Conservation (phyloP, 2,797 vertebrate species). For the Myripristis jacobus region DNA sequence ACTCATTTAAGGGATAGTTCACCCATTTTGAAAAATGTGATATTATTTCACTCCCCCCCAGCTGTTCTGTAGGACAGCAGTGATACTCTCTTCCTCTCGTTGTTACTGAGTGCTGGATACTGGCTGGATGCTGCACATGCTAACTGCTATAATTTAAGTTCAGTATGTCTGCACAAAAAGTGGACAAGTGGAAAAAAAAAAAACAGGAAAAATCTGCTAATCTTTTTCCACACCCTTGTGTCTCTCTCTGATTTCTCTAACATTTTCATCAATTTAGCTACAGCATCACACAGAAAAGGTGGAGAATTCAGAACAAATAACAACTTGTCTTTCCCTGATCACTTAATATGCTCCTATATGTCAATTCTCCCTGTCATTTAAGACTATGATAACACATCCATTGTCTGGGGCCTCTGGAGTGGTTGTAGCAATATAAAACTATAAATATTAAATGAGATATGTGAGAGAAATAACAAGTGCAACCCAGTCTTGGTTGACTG, state of each 20-base stretch:
- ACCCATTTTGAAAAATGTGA: too few species aligned
- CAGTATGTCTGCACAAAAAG: neutral
- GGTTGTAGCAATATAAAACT: conserved; percentile 33
- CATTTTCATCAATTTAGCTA: neutral
- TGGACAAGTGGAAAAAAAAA: neutral
- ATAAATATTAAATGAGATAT: conserved; percentile 43
- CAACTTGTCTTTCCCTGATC: conserved; percentile 36
- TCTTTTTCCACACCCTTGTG: neutral
- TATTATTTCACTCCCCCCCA: too few species aligned
- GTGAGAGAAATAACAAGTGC: conserved; percentile 33
- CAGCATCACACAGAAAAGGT: conserved; percentile 20
- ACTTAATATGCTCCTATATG: conserved; percentile 28
- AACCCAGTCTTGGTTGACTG: conserved; percentile 55
- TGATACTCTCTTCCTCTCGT: too few species aligned
- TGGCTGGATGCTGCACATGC: too few species aligned
- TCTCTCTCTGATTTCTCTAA: too few species aligned
- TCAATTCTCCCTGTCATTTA: conserved; percentile 22
- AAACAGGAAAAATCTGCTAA: neutral
- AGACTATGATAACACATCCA: conserved; percentile 18
- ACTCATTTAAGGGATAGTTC: too few species aligned
- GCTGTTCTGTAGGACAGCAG: too few species aligned
- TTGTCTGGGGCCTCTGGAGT: conserved; percentile 21
- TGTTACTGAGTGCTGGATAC: too few species aligned
- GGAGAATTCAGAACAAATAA: too few species aligned
- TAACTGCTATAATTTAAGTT: neutral